phyloP scores from a whole-genome alignment of 2,888 invertebrate species.

The Eugnorisma glareosa region DNA sequence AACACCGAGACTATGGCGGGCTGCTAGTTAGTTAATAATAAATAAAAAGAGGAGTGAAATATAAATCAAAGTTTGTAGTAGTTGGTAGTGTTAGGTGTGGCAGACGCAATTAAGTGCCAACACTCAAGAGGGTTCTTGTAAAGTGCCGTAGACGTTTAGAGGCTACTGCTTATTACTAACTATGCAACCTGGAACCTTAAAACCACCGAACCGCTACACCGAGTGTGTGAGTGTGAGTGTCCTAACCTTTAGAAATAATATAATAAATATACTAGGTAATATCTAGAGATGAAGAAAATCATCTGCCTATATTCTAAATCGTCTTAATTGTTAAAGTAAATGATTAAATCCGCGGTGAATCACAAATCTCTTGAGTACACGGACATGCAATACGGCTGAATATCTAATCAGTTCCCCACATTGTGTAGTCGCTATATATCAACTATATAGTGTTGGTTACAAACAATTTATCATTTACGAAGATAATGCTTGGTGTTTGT shows the following conservation, averaged over 20 bases:
- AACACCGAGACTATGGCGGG: neutral
- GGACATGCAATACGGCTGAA: conserved; percentile 60
- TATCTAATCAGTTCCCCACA: conserved; percentile 70
- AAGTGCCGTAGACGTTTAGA: conserved; percentile 9
- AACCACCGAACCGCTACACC: too few species aligned
- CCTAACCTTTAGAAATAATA: neutral
- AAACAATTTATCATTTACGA: conserved; percentile 71
- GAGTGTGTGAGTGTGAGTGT: too few species aligned
- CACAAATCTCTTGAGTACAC: conserved; percentile 56
- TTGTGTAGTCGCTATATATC: conserved; percentile 41
- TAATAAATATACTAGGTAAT: neutral
- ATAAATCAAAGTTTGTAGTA: neutral
- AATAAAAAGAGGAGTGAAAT: conserved; percentile 14
- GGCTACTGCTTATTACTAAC: neutral
- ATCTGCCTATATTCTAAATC: conserved; percentile 9
- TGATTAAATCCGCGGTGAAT: conserved; percentile 49
- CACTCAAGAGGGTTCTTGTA: conserved; percentile 5
- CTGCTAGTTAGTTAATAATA: neutral
- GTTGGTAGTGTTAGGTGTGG: conserved; percentile 1
- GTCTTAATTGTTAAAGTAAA: conserved; percentile 23
- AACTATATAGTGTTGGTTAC: conserved; percentile 32
- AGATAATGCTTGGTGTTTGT: conserved; percentile 66
- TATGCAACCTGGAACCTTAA: neutral
- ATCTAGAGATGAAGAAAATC: neutral
- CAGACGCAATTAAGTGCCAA: conserved; percentile 10